Evolutionary conservation across 2,113 vertebrate genomes (phyloP).

Genomic region (Prinia subflava): DNA sequence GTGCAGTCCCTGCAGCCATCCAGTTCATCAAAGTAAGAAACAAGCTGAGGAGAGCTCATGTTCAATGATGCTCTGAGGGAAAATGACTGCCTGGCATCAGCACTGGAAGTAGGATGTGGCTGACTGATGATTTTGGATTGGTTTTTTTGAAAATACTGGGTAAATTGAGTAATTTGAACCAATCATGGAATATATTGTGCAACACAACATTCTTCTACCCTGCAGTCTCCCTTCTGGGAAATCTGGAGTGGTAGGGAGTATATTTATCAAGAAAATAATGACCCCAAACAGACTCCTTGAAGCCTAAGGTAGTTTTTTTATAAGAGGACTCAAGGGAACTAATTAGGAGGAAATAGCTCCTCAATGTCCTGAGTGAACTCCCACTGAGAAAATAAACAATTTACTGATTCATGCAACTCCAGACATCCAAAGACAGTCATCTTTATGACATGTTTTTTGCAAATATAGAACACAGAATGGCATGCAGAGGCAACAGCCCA

Average conservation of each 20-base stretch:
- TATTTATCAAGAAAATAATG: constrained; percentile 72
- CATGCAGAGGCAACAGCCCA: background rate
- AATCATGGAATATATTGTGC: constrained; percentile 51
- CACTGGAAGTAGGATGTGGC: constrained; percentile 18
- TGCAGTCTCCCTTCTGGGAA: constrained; percentile 52
- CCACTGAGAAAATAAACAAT: constrained; percentile 62
- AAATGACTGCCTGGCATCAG: constrained; percentile 64
- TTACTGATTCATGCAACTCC: constrained; percentile 35
- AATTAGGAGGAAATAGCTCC: constrained; percentile 72
- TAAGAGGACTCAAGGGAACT: constrained; percentile 71
- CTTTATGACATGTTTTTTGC: background rate
- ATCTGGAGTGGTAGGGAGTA: constrained; percentile 3
- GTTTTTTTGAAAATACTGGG: constrained; percentile 39
- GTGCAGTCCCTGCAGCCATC: constrained; percentile 8
- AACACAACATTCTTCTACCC: constrained; percentile 41
- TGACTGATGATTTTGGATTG: constrained; percentile 47
- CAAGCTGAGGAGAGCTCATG: constrained; percentile 30
- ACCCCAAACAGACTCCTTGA: constrained; percentile 62
- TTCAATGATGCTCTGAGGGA: constrained; percentile 55
- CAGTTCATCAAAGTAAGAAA: constrained; percentile 46
- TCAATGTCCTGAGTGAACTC: constrained; percentile 52
- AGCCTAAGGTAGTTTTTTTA: constrained; percentile 31
- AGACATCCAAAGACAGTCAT: background rate
- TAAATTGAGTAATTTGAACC: constrained; percentile 63
- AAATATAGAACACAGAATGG: background rate